Conservation (phyloP, 2,888 invertebrate species). For the Trichogramma evanescens region DNA sequence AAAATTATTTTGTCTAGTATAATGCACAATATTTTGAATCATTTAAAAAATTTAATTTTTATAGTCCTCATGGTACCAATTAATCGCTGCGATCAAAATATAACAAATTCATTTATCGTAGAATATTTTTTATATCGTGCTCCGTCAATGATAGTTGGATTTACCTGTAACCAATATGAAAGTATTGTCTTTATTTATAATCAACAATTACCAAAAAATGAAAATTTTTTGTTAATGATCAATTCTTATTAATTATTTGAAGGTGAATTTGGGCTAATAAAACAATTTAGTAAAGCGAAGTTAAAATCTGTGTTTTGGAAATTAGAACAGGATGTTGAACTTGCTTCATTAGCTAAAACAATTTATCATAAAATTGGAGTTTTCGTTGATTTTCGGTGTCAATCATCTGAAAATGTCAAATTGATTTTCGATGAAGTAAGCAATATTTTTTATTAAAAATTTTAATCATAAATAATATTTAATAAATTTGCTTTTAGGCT, state of each 20-base stretch:
- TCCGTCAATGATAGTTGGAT: conserved; percentile 8
- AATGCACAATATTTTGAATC: neutral
- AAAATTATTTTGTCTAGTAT: neutral
- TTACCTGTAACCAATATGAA: conserved; percentile 8
- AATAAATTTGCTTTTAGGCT: conserved; percentile 2
- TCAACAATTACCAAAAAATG: too few relatives aligned
- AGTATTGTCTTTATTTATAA: neutral
- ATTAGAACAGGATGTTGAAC: neutral
- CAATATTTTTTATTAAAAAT: neutral
- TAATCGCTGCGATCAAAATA: neutral
- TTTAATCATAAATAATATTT: neutral
- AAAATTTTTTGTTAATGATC: too few relatives aligned
- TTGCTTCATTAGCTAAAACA: neutral
- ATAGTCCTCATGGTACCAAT: neutral
- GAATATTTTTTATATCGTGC: conserved; percentile 10
- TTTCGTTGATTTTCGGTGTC: conserved; percentile 16
- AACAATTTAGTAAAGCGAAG: conserved; percentile 1
- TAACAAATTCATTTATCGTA: conserved; percentile 4
- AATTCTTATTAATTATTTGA: neutral
- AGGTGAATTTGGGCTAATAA: conserved; percentile 9
- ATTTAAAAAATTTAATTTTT: neutral
- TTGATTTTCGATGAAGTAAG: conserved; percentile 10
- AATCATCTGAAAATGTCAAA: conserved; percentile 3
- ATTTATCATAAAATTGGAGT: conserved; percentile 5
- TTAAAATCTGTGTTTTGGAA: conserved; percentile 5